Evolutionary conservation across 2,113 vertebrate genomes (phyloP).

Genomic region (Xiphorhynchus elegans): DNA sequence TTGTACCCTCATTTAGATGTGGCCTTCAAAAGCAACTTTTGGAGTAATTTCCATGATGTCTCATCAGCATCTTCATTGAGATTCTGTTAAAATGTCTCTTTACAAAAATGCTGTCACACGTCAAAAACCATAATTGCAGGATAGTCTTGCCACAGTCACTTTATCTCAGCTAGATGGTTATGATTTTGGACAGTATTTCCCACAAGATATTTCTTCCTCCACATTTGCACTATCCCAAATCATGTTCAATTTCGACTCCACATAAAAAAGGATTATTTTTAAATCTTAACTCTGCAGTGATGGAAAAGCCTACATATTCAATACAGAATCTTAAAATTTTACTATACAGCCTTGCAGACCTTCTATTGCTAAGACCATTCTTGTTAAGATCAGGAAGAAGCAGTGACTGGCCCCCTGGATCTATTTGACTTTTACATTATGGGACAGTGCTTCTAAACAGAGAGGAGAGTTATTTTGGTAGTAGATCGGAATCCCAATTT

Average conservation of each 20-base stretch:
- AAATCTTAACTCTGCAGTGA: not conserved
- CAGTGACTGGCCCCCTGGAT: not conserved
- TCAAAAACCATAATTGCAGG: not conserved
- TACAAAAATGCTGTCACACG: not conserved
- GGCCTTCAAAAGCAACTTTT: not conserved
- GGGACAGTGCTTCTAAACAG: not conserved
- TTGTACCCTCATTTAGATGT: not conserved
- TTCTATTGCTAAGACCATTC: not conserved
- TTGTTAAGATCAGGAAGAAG: not conserved
- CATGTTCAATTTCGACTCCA: not conserved
- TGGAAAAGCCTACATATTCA: not conserved
- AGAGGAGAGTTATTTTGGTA: not conserved
- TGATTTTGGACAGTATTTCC: constrained; percentile 26
- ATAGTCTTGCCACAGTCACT: not conserved
- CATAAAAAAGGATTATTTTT: not conserved
- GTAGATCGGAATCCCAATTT: not conserved
- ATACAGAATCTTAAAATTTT: not conserved
- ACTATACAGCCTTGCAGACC: not conserved
- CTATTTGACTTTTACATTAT: not conserved
- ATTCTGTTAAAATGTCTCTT: not conserved
- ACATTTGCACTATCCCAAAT: not conserved
- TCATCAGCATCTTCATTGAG: not conserved
- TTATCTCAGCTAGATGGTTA: not conserved
- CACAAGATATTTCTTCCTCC: constrained; percentile 24
- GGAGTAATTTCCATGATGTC: not conserved